Percentiles rank a stretch among this genome's conserved stretches.
Evolutionary conservation across 1,140 invertebrate genomes (phyloP).

Genomic region (Polypedilum vanderplanki): DNA sequence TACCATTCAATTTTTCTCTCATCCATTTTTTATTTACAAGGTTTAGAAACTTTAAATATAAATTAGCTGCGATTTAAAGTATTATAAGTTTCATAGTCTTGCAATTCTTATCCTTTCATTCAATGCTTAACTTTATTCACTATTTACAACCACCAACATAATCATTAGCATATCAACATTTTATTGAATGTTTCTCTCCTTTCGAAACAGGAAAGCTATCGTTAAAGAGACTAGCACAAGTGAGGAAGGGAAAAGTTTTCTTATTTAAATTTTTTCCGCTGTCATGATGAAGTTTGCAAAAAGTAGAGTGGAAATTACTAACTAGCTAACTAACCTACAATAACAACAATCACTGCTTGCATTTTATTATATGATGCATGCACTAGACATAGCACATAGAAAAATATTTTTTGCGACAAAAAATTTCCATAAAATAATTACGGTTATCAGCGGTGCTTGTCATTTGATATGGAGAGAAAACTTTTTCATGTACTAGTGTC

Average conservation of each 20-base stretch:
- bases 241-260: background rate
- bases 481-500: background rate
- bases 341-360: background rate
- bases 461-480: background rate
- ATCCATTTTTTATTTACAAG: background rate
- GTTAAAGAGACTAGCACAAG: background rate
- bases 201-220: background rate
- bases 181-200: too few species aligned
- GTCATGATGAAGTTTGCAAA: background rate
- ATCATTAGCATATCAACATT: background rate
- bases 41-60: background rate
- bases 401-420: background rate
- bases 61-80: too few species aligned
- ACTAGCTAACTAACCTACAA: background rate
- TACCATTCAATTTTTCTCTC: background rate
- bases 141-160: too few species aligned
- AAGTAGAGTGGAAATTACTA: background rate
- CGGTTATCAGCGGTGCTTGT: background rate
- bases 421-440: slow-evolving; percentile 20
- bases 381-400: background rate
- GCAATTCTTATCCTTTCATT: too few species aligned
- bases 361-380: background rate
- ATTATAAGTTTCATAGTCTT: too few species aligned
- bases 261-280: background rate
- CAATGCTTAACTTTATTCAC: too few species aligned